Percentiles rank a stretch among this genome's conserved stretches.
phyloP scores from a whole-genome alignment of 2,113 vertebrate species.

The Mastomys natalensis region DNA sequence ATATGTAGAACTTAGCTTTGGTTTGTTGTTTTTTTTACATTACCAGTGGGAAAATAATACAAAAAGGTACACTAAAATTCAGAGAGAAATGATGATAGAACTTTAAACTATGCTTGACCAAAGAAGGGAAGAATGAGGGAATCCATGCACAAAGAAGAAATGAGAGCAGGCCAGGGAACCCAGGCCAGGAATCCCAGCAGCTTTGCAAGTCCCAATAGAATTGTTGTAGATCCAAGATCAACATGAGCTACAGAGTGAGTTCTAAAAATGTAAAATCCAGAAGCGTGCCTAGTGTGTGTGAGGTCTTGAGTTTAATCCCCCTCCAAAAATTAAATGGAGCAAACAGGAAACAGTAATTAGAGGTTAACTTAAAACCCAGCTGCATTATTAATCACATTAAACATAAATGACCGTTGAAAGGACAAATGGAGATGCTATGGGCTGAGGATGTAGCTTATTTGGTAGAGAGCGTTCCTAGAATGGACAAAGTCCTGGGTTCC shows the following conservation, averaged over 20 bases:
- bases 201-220: not conserved
- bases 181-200: not conserved
- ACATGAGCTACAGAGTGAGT: not conserved
- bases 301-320: not conserved
- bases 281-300: not conserved
- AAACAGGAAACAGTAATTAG: not conserved
- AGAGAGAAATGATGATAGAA: not conserved
- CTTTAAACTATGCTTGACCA: not conserved
- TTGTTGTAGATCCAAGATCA: not conserved
- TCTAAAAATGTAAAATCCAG: not conserved
- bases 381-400: not conserved
- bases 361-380: not conserved
- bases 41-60: not conserved
- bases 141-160: not conserved
- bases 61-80: not conserved
- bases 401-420: not conserved
- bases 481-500: not conserved
- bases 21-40: not conserved
- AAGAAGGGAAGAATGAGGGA: not conserved
- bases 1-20: not conserved
- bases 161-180: not conserved
- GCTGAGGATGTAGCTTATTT: not conserved
- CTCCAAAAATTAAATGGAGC: not conserved
- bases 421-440: not conserved
- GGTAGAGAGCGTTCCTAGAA: not conserved